These are phyloP conservation scores for Cataglyphis cursor DNA, from an alignment of 2,888 invertebrate species.

Conservation along the genomic window DNA sequence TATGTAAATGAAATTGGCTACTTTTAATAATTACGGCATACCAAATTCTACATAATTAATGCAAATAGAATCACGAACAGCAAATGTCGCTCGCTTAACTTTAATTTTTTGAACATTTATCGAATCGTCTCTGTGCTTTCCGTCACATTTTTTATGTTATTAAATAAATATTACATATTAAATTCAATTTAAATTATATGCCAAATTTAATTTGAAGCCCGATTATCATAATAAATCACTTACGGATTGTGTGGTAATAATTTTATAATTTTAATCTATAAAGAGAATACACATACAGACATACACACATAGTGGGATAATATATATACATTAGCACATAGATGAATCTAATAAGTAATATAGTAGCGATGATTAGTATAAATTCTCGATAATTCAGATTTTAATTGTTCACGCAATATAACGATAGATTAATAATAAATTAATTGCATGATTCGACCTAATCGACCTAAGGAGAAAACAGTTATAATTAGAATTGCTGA, in stretches of 20 bases:
- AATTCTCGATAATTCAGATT: slow-evolving; percentile 21
- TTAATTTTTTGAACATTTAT: slow-evolving; percentile 21
- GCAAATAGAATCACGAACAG: slow-evolving; percentile 33
- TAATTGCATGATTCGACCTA: not conserved
- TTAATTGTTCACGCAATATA: slow-evolving; percentile 17
- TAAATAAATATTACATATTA: not conserved
- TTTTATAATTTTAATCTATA: not conserved
- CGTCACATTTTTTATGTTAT: not conserved
- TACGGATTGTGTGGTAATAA: slow-evolving; percentile 5
- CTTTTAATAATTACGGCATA: slow-evolving; percentile 36
- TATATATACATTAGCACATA: not conserved
- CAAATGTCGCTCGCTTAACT: slow-evolving; percentile 10
- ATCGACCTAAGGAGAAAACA: not conserved
- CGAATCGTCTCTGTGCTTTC: not conserved
- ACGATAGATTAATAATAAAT: slow-evolving; percentile 24
- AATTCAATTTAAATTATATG: slow-evolving; percentile 13
- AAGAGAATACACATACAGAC: too few species aligned
- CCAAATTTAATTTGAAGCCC: not conserved
- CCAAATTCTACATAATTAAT: slow-evolving; percentile 36
- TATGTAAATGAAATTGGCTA: slow-evolving; percentile 36
- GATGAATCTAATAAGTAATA: slow-evolving; percentile 4
- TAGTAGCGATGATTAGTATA: slow-evolving; percentile 17
- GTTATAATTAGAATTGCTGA: not conserved
- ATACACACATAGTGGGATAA: not conserved
- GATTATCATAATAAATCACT: slow-evolving; percentile 1